These are phyloP conservation scores for Dasypus novemcinctus DNA, from an alignment of 2,113 vertebrate species.

Conservation along the genomic window DNA sequence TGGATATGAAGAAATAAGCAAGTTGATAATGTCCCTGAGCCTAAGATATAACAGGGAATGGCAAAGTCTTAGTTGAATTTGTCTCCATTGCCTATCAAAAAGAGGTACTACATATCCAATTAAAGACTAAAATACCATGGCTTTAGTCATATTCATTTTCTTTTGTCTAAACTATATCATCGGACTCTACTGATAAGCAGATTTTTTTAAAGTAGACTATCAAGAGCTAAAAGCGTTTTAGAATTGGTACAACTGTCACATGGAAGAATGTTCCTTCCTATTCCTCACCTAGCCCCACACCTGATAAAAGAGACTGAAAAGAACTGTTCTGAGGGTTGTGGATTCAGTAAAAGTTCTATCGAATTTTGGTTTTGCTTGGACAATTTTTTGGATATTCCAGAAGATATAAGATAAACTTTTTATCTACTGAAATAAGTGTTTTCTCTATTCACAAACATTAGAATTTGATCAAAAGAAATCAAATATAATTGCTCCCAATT, in stretches of 20 bases:
- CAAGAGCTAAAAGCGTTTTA: not conserved
- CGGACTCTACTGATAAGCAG: not conserved
- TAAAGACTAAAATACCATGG: slow-evolving; percentile 13
- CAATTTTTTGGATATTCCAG: not conserved
- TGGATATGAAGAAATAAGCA: not conserved
- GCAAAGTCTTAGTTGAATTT: not conserved
- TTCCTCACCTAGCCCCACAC: not conserved
- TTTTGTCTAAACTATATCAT: not conserved
- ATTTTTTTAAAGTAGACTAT: not conserved
- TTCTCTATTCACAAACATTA: not conserved
- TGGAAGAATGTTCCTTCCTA: not conserved
- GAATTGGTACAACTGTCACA: not conserved
- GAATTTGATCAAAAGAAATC: not conserved
- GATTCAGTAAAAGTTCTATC: not conserved
- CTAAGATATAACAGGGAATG: not conserved
- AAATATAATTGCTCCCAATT: not conserved
- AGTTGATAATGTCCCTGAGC: too few species aligned
- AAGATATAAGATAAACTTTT: not conserved
- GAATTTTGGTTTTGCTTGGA: not conserved
- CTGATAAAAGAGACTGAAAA: not conserved
- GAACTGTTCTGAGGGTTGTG: not conserved
- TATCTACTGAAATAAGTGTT: not conserved
- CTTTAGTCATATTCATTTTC: not conserved
- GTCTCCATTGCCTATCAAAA: not conserved
- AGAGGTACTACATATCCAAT: not conserved